Evolutionary conservation across 2,797 vertebrate species (phyloP).

Genomic region (Intellagama lesueurii): DNA sequence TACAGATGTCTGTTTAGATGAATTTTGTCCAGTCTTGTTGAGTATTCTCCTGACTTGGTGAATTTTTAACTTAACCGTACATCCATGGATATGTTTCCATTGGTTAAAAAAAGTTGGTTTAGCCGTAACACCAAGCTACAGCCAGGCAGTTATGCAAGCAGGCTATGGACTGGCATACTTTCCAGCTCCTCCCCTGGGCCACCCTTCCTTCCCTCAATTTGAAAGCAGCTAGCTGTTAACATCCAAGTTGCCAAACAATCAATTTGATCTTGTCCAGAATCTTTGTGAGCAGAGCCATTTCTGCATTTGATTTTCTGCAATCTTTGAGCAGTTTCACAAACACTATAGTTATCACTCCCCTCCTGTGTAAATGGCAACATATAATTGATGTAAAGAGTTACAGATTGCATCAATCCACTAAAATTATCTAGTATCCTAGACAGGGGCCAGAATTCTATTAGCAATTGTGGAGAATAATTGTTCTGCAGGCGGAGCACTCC

Average conservation of each 20-base stretch:
- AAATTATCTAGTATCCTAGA: too few species aligned
- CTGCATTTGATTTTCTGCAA: slow-evolving; percentile 1
- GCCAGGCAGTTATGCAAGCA: background rate
- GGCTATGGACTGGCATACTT: background rate
- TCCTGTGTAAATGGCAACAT: background rate
- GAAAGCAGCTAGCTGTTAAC: background rate
- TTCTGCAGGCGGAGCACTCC: too few species aligned
- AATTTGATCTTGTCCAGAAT: background rate
- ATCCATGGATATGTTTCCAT: background rate
- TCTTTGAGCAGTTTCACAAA: background rate
- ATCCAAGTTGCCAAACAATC: background rate
- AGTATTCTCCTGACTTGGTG: background rate
- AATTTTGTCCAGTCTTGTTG: background rate
- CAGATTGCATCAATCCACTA: background rate
- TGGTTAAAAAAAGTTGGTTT: background rate
- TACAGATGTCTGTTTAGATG: background rate
- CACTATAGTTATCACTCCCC: background rate
- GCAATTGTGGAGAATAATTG: too few species aligned
- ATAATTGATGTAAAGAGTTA: too few species aligned
- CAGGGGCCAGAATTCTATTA: too few species aligned
- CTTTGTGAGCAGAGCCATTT: background rate
- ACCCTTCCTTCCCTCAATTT: background rate
- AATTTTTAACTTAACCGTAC: background rate
- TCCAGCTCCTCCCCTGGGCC: background rate
- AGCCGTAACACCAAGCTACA: background rate